Percentiles rank a stretch among this genome's conserved stretches.
phyloP scores from a whole-genome alignment of 2,888 invertebrate genomes.

The Perizoma flavofasciatum region DNA sequence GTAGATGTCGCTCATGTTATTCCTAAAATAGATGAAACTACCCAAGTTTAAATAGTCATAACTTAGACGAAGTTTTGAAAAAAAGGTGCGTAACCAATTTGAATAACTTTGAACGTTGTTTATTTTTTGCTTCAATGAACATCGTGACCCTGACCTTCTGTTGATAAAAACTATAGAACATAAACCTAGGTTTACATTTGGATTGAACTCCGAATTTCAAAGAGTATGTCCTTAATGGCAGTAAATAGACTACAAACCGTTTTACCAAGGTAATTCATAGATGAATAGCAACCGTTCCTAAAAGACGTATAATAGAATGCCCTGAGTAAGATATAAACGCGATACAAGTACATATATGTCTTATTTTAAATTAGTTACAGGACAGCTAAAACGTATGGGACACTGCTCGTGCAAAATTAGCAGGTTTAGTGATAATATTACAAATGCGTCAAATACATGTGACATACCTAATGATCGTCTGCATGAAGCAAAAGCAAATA shows the following conservation, averaged over 20 bases:
- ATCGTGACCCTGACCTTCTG: constrained; percentile 2
- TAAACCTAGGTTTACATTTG: constrained; percentile 28
- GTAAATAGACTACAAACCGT: constrained; percentile 26
- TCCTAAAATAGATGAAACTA: constrained; percentile 25
- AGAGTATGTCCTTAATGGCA: constrained; percentile 31
- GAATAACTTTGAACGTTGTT: not conserved
- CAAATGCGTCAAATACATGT: too few species aligned
- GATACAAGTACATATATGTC: constrained; percentile 23
- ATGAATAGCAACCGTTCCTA: constrained; percentile 40
- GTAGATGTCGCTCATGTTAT: constrained; percentile 38
- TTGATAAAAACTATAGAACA: constrained; percentile 13
- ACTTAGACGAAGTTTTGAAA: too few species aligned
- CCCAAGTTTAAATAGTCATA: not conserved
- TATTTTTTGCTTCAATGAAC: constrained; percentile 1
- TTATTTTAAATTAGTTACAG: constrained; percentile 1
- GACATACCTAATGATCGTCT: too few species aligned
- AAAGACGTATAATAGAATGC: constrained; percentile 34
- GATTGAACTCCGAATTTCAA: constrained; percentile 23
- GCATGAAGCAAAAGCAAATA: too few species aligned
- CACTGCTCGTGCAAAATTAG: too few species aligned
- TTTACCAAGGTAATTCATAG: constrained; percentile 46
- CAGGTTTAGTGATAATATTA: too few species aligned
- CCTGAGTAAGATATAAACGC: constrained; percentile 51
- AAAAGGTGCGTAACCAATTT: not conserved
- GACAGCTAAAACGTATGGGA: too few species aligned